Evolutionary conservation across 2,888 invertebrate genomes (phyloP).

Genomic region (Folsomia manolachei): DNA sequence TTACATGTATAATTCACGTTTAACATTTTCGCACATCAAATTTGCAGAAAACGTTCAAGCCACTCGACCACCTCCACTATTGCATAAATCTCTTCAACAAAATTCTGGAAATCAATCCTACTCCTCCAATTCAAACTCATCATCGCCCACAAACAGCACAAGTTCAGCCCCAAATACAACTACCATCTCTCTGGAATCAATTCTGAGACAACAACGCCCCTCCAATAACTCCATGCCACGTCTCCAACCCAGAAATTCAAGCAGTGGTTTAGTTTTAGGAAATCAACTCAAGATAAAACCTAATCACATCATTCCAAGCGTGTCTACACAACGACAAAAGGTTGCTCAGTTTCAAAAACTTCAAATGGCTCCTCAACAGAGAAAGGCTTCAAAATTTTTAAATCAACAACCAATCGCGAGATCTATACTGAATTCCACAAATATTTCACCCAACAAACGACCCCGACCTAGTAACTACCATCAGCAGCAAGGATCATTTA

Average conservation of each 20-base stretch:
- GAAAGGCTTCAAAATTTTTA: background rate
- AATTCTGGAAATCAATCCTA: background rate
- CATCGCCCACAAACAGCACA: too few relatives aligned
- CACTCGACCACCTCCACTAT: constrained; percentile 26
- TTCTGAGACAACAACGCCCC: constrained; percentile 23
- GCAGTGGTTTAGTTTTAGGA: background rate
- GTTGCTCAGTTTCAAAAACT: constrained; percentile 24
- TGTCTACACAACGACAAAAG: constrained; percentile 19
- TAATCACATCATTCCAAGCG: background rate
- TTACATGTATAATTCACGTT: background rate
- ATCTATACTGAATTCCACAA: too few relatives aligned
- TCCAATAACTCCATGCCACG: constrained; percentile 21
- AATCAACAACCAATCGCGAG: background rate
- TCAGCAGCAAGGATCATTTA: background rate
- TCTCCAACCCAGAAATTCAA: constrained; percentile 14
- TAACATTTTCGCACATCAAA: background rate
- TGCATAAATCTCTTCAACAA: constrained; percentile 14
- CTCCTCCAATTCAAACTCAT: background rate
- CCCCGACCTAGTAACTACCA: background rate
- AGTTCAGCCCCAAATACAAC: background rate
- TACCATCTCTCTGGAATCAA: constrained; percentile 20
- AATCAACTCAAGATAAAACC: background rate
- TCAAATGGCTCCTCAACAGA: background rate
- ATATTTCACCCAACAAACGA: background rate
- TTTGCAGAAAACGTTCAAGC: constrained; percentile 12